These are phyloP conservation scores for Forpus xanthops DNA, from an alignment of 2,797 vertebrate genomes.

Conservation along the genomic window DNA sequence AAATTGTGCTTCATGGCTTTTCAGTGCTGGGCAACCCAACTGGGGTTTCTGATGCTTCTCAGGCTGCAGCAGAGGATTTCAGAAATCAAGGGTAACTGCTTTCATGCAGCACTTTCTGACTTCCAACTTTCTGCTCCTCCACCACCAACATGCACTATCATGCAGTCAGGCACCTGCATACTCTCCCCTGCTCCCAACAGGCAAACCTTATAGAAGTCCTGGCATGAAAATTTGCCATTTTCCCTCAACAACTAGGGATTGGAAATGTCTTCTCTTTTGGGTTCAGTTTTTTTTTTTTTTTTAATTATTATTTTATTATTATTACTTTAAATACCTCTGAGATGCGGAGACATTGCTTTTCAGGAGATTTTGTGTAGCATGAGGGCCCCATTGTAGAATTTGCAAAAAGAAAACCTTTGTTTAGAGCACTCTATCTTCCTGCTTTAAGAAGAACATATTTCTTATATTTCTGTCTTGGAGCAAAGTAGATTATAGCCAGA, in stretches of 20 bases:
- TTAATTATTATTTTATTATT: background rate
- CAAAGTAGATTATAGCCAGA: background rate
- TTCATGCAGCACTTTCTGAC: background rate
- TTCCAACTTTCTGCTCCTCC: background rate
- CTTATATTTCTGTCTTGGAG: background rate
- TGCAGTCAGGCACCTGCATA: fast-evolving
- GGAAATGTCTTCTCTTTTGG: background rate
- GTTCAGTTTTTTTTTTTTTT: background rate
- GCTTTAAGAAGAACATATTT: background rate
- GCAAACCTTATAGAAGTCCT: background rate
- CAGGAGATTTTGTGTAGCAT: background rate
- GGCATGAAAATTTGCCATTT: background rate
- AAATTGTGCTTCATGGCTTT: background rate
- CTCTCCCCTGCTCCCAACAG: fast-evolving
- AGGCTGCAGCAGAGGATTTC: background rate
- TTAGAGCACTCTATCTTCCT: background rate
- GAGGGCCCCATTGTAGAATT: background rate
- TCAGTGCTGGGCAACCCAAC: fast-evolving
- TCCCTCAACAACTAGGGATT: fast-evolving
- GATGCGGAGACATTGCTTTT: background rate
- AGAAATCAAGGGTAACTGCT: background rate
- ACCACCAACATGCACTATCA: background rate
- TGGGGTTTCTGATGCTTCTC: background rate
- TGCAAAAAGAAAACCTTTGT: background rate
- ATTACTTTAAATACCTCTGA: background rate